Evolutionary conservation across 2,113 vertebrate species (phyloP).

Genomic region (Glareola pratincola): DNA sequence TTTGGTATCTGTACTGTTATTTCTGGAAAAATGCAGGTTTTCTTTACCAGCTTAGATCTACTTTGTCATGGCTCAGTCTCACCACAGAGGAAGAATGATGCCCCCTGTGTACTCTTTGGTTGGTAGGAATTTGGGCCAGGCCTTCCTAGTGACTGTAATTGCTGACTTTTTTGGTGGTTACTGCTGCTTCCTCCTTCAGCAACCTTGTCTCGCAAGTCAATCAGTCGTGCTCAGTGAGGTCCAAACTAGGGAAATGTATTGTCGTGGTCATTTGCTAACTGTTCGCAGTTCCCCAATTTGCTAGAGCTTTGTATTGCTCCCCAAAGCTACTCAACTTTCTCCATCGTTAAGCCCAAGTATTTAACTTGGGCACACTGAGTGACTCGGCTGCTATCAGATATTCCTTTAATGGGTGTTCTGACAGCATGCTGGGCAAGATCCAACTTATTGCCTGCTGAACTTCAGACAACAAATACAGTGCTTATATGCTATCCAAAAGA

Average conservation of each 20-base stretch:
- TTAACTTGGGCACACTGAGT: neutral
- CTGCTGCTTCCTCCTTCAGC: neutral
- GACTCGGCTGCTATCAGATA: neutral
- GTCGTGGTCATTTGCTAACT: neutral
- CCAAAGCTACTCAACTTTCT: neutral
- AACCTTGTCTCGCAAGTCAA: neutral
- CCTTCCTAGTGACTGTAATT: neutral
- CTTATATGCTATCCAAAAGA: neutral
- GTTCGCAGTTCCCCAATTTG: neutral
- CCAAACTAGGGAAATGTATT: neutral
- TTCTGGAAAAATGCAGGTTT: neutral
- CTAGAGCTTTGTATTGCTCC: neutral
- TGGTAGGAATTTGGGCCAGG: neutral
- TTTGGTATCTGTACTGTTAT: neutral
- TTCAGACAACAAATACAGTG: neutral
- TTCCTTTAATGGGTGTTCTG: neutral
- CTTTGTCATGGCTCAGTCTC: neutral
- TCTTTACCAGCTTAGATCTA: neutral
- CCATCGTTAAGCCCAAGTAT: neutral
- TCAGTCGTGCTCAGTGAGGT: neutral
- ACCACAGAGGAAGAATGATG: neutral
- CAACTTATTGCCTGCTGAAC: neutral
- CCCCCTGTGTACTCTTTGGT: neutral
- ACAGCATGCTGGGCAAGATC: neutral
- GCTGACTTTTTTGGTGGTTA: neutral